Evolutionary conservation across 2,888 invertebrate genomes (phyloP), one percentile per base, ranked within the genome.

Genomic region (Eucera pruinosa): DNA sequence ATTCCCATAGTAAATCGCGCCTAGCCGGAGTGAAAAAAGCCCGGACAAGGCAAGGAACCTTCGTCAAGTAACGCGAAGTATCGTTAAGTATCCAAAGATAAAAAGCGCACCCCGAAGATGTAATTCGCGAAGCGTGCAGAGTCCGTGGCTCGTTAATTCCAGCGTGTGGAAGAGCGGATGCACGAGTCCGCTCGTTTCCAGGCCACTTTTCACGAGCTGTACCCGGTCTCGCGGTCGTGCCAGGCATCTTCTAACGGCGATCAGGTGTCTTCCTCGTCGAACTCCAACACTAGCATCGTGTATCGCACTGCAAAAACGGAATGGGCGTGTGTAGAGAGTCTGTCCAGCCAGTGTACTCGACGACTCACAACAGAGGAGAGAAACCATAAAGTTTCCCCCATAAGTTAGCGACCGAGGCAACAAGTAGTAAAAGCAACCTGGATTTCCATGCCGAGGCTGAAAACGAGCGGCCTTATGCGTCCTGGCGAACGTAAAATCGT

Each of bases 301-400:
- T 62, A 67, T 55, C 75, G 58, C 48, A 47, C 61, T 57, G 52
- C 71, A 68, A 41, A 69, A 72, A 64, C 71, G 74, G 72, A 83
- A 83, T 76, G 83, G 83, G 85, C 81, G 77, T 58, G 77, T 58
- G 71, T 72, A 57, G 72, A 43, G 45, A 58, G 68, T 43, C 30
- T 70, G 55, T 39, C 57, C n/a, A 62, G 43, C 48, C 50, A 52
- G 45, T 30, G 45, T 30, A n/a, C 25, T 45, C 45, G 72, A 23
- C 57, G 76, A 58, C 68, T 71, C 78, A 50, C 57, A 54, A 64
- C 58, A 23, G 6, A 23, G 55, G 30, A 68, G 54, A 77, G 78
- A 78, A 78, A 85, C 84, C 91, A 89, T 91, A 91, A 91, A 91
- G 85, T 89, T 90, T 90, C 85, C 86, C 78, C 87, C 89, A 88